Base-by-base conservation (phyloP, 1,140 invertebrate genomes). In the Drosophila sechellia region DNA sequence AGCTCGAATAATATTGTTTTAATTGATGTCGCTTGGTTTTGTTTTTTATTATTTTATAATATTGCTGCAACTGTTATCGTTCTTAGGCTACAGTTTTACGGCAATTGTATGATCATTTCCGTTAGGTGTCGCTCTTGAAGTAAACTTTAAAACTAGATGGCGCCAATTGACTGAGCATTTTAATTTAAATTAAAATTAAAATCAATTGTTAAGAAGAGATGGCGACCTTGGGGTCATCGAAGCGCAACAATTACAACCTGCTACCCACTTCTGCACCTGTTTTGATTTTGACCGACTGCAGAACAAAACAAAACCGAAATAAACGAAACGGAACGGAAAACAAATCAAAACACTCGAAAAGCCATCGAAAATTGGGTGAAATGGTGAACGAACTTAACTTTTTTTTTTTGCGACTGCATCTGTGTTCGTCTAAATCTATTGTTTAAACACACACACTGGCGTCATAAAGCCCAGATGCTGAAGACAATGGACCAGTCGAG, bases 371-470 rank as follows among this genome's bases (percentile, higher is more conserved):
- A 87, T 81, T 87, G 81, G 83, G 83, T 86, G 78, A 86, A 86
- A 87, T 87, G 83, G 83, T 86, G 66, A 86, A 86, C 80, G 83
- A 86, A 81, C 83, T 83, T 78, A 57, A 49, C 55, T 57, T 46
- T 58, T 66, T 17, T 17, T 17, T 54, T 56, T 70, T 65, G 55
- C 4, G 13, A 1, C 2, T 70, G 39, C 37, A 58, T 20, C 34
- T 73, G 54, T 59, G 27, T 59, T 15, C 55, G 40, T 46, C 4
- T 17, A 15, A 48, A 10, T 57, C 56, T 63, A 61, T 70, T 77
- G 74, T 77, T 77, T 77, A 77, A 77, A 52, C 37, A 59, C 40
- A 59, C 40, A 55, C 17, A 46, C 39, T 31, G 6, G 8, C 22
- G 15, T 13, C 43, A n/a, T 40, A 48, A 68, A 22, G 31, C 22